Percentiles rank a stretch among this genome's conserved stretches.
These are phyloP conservation scores for Larimichthys crocea DNA, from an alignment of 2,113 vertebrate species.

Conservation along the genomic window DNA sequence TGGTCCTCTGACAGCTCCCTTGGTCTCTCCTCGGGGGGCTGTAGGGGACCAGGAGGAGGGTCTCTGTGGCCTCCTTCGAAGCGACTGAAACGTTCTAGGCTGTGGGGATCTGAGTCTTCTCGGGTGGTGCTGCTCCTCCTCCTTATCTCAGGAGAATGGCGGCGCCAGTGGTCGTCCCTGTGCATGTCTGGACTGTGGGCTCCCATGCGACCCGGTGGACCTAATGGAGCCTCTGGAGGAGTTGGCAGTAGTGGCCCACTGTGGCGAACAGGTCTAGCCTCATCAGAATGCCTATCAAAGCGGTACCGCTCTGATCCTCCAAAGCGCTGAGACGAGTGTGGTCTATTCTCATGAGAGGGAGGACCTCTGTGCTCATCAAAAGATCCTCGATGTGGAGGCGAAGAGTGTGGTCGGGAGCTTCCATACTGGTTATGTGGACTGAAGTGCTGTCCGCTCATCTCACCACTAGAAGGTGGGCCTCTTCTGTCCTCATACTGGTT, in stretches of 20 bases:
- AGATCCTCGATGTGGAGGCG: constrained; percentile 86
- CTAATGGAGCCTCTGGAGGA: constrained; percentile 82
- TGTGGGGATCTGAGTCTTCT: constrained; percentile 80
- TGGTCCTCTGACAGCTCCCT: constrained; percentile 89
- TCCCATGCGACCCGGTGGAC: constrained; percentile 71
- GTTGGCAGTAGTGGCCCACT: constrained; percentile 90
- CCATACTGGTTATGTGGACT: constrained; percentile 85
- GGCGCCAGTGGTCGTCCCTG: constrained; percentile 85
- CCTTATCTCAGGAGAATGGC: constrained; percentile 85
- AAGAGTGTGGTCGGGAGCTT: constrained; percentile 83
- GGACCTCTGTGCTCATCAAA: constrained; percentile 89
- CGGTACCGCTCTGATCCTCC: constrained; percentile 88
- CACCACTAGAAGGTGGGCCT: constrained; percentile 69
- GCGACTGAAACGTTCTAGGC: constrained; percentile 85
- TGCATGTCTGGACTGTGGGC: constrained; percentile 87
- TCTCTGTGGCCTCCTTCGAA: constrained; percentile 87
- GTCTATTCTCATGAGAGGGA: constrained; percentile 85
- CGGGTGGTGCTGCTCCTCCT: constrained; percentile 84
- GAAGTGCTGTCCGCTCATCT: constrained; percentile 78
- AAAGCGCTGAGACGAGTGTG: constrained; percentile 85
- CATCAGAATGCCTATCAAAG: constrained; percentile 86
- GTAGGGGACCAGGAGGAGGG: constrained; percentile 73
- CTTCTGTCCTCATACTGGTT: constrained; percentile 86
- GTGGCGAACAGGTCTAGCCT: constrained; percentile 84
- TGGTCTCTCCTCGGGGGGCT: constrained; percentile 84